Conservation (phyloP, 1,140 invertebrate genomes). For the Vanessa atalanta region DNA sequence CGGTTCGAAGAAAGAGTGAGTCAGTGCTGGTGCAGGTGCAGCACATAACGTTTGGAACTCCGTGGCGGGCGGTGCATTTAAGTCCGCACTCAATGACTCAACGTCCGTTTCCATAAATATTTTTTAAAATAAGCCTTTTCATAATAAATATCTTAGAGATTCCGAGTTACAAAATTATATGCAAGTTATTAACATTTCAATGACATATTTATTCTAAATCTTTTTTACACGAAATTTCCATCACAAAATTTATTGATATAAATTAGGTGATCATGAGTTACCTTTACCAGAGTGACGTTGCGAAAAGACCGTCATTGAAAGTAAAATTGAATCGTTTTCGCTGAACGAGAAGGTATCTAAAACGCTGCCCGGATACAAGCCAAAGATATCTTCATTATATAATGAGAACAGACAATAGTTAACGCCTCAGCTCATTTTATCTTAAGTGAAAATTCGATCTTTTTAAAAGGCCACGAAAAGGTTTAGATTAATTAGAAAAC, state of each 20-base stretch:
- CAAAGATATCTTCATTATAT: background rate
- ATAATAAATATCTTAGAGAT: too few species aligned
- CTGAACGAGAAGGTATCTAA: background rate
- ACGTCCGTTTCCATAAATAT: too few species aligned
- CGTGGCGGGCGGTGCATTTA: too few species aligned
- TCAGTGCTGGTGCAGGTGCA: too few species aligned
- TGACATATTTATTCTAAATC: background rate
- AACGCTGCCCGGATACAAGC: background rate
- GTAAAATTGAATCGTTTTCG: background rate
- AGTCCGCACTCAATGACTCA: too few species aligned
- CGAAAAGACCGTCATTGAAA: background rate
- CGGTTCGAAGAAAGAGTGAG: too few species aligned
- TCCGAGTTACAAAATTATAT: too few species aligned
- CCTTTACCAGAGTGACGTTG: background rate
- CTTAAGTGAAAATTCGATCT: background rate
- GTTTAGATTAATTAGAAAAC: background rate
- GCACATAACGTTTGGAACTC: too few species aligned
- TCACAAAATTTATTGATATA: background rate
- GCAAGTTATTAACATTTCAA: too few species aligned
- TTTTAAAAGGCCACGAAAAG: background rate
- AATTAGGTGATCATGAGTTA: background rate
- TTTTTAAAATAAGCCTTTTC: too few species aligned
- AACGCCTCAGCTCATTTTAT: background rate
- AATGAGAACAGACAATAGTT: background rate
- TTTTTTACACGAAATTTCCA: background rate